These are phyloP conservation scores for Valencia hispanica DNA, from an alignment of 2,797 vertebrate genomes.

Conservation along the genomic window DNA sequence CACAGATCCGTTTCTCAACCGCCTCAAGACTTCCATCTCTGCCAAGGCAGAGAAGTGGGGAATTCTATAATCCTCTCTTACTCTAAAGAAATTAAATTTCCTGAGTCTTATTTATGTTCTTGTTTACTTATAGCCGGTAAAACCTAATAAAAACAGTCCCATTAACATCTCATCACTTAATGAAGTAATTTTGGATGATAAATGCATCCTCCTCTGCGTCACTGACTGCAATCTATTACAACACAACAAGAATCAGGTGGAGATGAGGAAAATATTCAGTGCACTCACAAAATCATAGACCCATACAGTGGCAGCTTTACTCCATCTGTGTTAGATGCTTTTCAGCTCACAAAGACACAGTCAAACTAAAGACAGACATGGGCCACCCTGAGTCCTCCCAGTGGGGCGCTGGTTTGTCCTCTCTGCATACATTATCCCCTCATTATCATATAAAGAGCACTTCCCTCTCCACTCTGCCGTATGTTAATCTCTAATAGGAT, in stretches of 20 bases:
- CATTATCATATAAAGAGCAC: constrained; percentile 81
- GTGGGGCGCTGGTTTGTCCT: constrained; percentile 51
- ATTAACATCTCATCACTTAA: not conserved
- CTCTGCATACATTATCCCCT: constrained; percentile 65
- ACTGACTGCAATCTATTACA: constrained; percentile 9
- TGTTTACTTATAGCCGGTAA: not conserved
- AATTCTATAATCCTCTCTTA: not conserved
- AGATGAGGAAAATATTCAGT: not conserved
- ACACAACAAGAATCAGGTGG: constrained; percentile 6
- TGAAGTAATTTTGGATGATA: not conserved
- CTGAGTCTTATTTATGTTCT: not conserved
- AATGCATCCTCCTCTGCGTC: constrained; percentile 3
- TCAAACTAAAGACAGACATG: constrained; percentile 28
- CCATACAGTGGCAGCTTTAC: constrained; percentile 15
- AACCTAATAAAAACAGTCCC: not conserved
- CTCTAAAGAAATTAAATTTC: not conserved
- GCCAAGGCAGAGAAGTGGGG: not conserved
- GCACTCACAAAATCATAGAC: not conserved
- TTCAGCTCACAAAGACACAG: constrained; percentile 11
- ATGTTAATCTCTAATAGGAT: constrained; percentile 78
- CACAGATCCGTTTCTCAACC: not conserved
- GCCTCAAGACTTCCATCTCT: not conserved
- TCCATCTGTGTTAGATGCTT: not conserved
- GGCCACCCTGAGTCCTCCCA: constrained; percentile 56
- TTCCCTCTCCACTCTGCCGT: constrained; percentile 73